phyloP scores from a whole-genome alignment of 2,888 invertebrate species.

The Tyria jacobaeae region DNA sequence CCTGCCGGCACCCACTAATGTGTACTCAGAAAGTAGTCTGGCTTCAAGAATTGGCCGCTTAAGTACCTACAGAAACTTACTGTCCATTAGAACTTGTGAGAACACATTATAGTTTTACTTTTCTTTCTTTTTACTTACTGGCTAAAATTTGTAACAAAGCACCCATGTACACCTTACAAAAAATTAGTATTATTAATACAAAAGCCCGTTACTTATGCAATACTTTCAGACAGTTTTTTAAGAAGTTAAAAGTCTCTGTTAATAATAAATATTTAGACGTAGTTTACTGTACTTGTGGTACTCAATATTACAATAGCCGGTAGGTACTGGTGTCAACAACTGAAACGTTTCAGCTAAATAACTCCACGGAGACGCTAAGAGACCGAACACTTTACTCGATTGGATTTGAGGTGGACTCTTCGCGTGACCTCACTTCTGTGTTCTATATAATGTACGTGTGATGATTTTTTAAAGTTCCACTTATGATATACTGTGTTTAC shows the following conservation, averaged over 20 bases:
- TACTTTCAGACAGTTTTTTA: constrained; percentile 22
- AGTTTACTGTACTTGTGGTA: constrained; percentile 42
- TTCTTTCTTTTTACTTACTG: constrained; percentile 69
- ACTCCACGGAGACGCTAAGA: constrained; percentile 66
- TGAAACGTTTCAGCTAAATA: constrained; percentile 81
- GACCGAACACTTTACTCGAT: constrained; percentile 80
- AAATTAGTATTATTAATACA: constrained; percentile 39
- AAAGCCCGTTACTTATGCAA: constrained; percentile 28
- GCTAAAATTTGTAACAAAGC: constrained; percentile 62
- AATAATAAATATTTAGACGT: constrained; percentile 40
- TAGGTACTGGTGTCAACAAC: constrained; percentile 69
- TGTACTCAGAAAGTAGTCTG: constrained; percentile 82
- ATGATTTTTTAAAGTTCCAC: constrained; percentile 45
- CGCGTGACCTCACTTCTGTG: constrained; percentile 57
- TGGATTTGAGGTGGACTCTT: constrained; percentile 76
- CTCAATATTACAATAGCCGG: constrained; percentile 62
- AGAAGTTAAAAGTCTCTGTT: constrained; percentile 35
- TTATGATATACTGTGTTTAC: constrained; percentile 25
- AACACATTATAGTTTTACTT: constrained; percentile 82
- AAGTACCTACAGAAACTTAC: constrained; percentile 82
- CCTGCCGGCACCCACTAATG: constrained; percentile 76
- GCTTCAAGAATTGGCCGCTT: constrained; percentile 79
- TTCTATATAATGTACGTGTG: constrained; percentile 40
- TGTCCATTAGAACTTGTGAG: constrained; percentile 81
- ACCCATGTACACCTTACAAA: constrained; percentile 42